These are phyloP conservation scores for Xanthia togata DNA, from an alignment of 2,888 invertebrate genomes.

Conservation along the genomic window DNA sequence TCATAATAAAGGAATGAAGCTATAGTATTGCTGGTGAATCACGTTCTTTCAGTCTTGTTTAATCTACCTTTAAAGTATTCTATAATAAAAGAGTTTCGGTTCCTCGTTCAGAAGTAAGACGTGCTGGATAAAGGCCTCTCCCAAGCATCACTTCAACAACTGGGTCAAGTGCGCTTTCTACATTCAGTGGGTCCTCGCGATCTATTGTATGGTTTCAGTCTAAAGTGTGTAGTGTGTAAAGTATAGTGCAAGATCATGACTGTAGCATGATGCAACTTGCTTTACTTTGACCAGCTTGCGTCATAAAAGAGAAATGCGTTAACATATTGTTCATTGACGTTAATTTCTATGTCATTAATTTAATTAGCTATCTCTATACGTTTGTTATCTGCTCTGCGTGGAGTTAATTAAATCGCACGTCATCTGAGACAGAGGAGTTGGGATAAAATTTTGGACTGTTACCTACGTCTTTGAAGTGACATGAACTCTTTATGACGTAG, in stretches of 20 bases:
- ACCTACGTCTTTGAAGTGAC: not conserved
- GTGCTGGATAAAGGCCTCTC: not conserved
- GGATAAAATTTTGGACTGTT: not conserved
- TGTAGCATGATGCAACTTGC: not conserved
- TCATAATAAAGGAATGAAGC: too few species aligned
- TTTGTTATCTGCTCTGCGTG: slow-evolving; percentile 24
- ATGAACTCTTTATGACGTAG: not conserved
- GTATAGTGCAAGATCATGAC: not conserved
- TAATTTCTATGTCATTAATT: slow-evolving; percentile 17
- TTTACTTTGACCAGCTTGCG: slow-evolving; percentile 6
- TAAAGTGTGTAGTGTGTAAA: too few species aligned
- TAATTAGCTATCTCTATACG: slow-evolving; percentile 12
- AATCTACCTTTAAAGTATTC: not conserved
- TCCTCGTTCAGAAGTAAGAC: not conserved
- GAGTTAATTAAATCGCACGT: slow-evolving; percentile 6
- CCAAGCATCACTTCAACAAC: not conserved
- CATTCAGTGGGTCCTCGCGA: not conserved
- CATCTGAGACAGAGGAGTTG: not conserved
- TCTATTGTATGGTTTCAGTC: not conserved
- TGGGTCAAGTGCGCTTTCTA: not conserved
- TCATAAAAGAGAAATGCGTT: slow-evolving; percentile 34
- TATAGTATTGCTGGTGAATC: not conserved
- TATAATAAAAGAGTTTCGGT: not conserved
- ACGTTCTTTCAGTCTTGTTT: not conserved
- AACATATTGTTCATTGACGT: slow-evolving; percentile 35